Evolutionary conservation across 2,797 vertebrate species (phyloP).

Genomic region (Acrossocheilus wenchowensis): DNA sequence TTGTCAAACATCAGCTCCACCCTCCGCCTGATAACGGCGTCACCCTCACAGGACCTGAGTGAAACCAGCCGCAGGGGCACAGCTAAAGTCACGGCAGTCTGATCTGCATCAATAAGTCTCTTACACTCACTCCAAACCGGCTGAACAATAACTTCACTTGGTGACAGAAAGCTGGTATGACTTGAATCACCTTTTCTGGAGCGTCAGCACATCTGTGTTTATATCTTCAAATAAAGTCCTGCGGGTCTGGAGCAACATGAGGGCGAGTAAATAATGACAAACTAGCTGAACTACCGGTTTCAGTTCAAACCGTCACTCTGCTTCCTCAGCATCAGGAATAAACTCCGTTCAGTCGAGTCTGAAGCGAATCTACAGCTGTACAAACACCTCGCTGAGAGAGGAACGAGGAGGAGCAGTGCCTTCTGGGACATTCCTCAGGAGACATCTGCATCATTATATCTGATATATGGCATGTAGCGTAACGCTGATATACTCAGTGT

Average conservation of each 20-base stretch:
- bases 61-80: constrained; percentile 27
- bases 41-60: constrained; percentile 88
- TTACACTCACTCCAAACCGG: background rate
- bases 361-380: constrained; percentile 67
- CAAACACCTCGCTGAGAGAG: constrained; percentile 61
- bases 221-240: background rate
- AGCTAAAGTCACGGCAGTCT: background rate
- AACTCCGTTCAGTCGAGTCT: background rate
- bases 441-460: background rate
- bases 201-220: constrained; percentile 5
- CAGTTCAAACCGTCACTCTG: background rate
- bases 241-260: background rate
- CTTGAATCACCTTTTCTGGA: background rate
- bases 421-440: constrained; percentile 40
- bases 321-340: background rate
- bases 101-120: background rate
- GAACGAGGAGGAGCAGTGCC: constrained; percentile 47
- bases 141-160: no score
- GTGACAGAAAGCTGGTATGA: background rate
- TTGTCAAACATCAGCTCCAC: constrained; percentile 92
- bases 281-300: background rate
- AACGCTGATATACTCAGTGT: background rate
- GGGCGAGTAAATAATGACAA: background rate
- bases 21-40: constrained; percentile 88
- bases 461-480: background rate